These are phyloP conservation scores for Sinosuthora webbiana DNA, from an alignment of 2,113 vertebrate species.

Conservation along the genomic window DNA sequence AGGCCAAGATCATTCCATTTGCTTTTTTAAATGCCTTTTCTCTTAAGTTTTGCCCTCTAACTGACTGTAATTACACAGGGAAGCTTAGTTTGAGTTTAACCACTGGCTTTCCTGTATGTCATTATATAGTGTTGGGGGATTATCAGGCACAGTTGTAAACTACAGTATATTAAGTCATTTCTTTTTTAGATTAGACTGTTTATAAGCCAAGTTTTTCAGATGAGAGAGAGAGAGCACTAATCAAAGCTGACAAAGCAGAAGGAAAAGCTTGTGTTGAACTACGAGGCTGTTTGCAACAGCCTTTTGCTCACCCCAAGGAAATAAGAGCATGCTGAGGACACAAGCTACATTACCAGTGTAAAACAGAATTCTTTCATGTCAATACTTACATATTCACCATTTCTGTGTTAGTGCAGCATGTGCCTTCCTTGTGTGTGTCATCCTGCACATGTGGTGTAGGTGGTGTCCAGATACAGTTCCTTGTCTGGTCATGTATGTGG, in stretches of 20 bases:
- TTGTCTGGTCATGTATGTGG: neutral
- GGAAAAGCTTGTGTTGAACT: neutral
- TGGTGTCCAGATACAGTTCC: neutral
- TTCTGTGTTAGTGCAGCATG: neutral
- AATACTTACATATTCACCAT: neutral
- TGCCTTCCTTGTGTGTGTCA: neutral
- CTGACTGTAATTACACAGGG: conserved; percentile 43
- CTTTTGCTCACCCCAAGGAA: neutral
- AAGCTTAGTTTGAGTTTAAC: conserved; percentile 20
- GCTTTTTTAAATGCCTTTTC: neutral
- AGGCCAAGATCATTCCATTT: neutral
- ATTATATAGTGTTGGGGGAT: conserved; percentile 3
- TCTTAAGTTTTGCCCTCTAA: neutral
- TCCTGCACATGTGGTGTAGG: neutral
- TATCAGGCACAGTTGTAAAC: conserved; percentile 20
- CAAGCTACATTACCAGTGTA: neutral
- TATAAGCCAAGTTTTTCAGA: neutral
- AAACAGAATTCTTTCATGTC: neutral
- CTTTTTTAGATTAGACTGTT: neutral
- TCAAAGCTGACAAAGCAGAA: neutral
- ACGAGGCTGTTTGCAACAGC: neutral
- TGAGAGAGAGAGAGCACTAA: neutral
- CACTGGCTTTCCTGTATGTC: conserved; percentile 22
- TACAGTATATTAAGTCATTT: neutral
- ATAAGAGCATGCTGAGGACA: neutral